Evolutionary conservation across 1,140 invertebrate genomes (phyloP), one percentile per base, ranked within the genome.

Genomic region (Bombus waltoni): DNA sequence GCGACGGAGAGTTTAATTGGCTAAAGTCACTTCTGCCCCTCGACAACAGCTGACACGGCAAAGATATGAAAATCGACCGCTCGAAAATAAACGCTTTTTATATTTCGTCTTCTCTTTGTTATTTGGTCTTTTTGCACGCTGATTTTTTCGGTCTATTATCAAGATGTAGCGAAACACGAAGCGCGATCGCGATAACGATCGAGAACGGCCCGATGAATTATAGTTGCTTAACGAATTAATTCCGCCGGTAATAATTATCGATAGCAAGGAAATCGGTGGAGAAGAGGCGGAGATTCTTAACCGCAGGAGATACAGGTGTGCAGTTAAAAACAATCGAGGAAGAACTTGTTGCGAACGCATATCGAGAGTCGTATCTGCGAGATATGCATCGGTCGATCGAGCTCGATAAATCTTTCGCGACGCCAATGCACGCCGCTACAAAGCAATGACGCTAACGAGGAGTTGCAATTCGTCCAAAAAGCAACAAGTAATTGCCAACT

Each of bases 191-290:
- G 70, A 71, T 42, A 71, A 72, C 42, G 77, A 83, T 59, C 57
- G n/a, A 28, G 35, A 53, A 38, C 78, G 87, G 1, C 2, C 18
- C 47, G 47, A 53, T 53, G 47, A 85, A 84, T 88, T 62, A 84
- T 80, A 32, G 47, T 66, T 85, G 57, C 42, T 88, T 88, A 88
- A 89, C 72, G 72, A 85, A 89, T 85, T 66, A 72, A 88, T 53
- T 57, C 81, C 44, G 13, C 25, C 35, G 32, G 83, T 82, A 83
- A 88, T 88, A 87, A 88, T 88, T 79, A 80, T 75, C 72, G 65
- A 88, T 74, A 35, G 44, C 57, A 65, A 59, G 38, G 83, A 66
- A 88, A 88, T 81, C 25, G 77, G 78, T 88, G 11, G 66, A 70
- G 40, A 62, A 72, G 11, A 40, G 28, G 47, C 62, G 22, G 38